phyloP scores from a whole-genome alignment of 2,888 invertebrate genomes.

The Melikaiella ostensackeni region DNA sequence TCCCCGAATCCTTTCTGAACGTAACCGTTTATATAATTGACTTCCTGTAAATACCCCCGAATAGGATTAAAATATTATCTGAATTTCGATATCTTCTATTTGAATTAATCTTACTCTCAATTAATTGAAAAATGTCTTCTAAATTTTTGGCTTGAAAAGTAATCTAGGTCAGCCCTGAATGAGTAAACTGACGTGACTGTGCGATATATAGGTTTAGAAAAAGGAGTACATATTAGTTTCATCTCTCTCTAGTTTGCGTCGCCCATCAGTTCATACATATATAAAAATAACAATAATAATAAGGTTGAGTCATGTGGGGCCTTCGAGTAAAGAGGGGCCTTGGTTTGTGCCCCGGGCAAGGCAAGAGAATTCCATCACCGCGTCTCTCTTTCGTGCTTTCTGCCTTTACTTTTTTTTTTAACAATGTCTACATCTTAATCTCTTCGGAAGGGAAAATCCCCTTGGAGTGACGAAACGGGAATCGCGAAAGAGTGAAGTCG shows the following conservation, averaged over 20 bases:
- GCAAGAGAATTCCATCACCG: slow-evolving; percentile 66
- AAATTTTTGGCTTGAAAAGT: background rate
- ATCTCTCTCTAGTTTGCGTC: background rate
- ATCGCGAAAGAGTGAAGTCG: slow-evolving; percentile 2
- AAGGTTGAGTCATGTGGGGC: slow-evolving; percentile 73
- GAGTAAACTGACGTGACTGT: slow-evolving; percentile 14
- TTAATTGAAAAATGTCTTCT: background rate
- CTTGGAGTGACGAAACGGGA: background rate
- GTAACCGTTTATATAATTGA: no score
- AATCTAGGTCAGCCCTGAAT: slow-evolving; percentile 2
- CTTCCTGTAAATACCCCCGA: no score
- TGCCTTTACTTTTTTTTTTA: slow-evolving; percentile 41
- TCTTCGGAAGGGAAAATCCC: slow-evolving; percentile 33
- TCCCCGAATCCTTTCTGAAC: no score
- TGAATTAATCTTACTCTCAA: background rate
- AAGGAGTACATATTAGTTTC: slow-evolving; percentile 5
- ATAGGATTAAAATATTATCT: no score
- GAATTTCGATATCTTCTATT: no score
- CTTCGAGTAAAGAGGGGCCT: slow-evolving; percentile 73
- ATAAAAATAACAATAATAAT: slow-evolving; percentile 69
- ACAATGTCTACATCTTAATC: slow-evolving; percentile 26
- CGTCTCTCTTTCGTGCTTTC: slow-evolving; percentile 48
- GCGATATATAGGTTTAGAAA: slow-evolving; percentile 11
- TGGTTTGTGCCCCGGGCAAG: slow-evolving; percentile 75
- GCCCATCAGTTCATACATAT: slow-evolving; percentile 9